Evolutionary conservation across 2,797 vertebrate species (phyloP).

Genomic region (Orestias chungarensis): DNA sequence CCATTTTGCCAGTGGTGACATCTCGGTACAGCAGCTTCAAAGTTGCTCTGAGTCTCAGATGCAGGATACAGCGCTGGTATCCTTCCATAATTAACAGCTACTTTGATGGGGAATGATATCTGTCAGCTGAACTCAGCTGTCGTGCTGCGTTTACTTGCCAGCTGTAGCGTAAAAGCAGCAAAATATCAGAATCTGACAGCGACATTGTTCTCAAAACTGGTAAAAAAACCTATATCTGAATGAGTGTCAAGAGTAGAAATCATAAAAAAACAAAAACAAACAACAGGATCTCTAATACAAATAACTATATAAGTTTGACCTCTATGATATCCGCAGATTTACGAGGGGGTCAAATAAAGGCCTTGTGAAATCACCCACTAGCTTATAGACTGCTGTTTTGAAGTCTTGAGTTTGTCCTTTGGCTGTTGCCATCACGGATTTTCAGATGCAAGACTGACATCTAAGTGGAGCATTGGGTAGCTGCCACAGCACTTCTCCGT

Average conservation of each 20-base stretch:
- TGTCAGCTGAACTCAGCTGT: constrained; percentile 12
- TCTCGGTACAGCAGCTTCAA: constrained; percentile 1
- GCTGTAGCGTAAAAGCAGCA: background rate
- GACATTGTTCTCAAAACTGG: background rate
- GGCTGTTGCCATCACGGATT: constrained; percentile 9
- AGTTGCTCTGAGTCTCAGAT: background rate
- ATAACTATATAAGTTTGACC: background rate
- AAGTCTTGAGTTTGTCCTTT: constrained; percentile 15
- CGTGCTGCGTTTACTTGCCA: constrained; percentile 1
- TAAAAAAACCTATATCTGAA: background rate
- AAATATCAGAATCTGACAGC: constrained; percentile 3
- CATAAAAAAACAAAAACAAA: no score
- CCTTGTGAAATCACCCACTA: background rate
- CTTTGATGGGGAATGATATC: constrained; percentile 8
- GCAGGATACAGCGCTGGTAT: background rate
- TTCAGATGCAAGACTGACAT: constrained; percentile 18
- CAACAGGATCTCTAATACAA: background rate
- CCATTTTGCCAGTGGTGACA: background rate
- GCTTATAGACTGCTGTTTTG: constrained; percentile 10
- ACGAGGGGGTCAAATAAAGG: background rate
- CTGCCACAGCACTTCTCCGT: constrained; percentile 14
- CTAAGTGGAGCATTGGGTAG: constrained; percentile 16
- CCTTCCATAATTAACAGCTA: background rate
- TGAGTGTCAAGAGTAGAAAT: background rate
- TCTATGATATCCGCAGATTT: background rate